Percentiles rank a stretch among this genome's conserved stretches.
Conservation (phyloP, 2,888 invertebrate genomes). For the Lithosia quadra region DNA sequence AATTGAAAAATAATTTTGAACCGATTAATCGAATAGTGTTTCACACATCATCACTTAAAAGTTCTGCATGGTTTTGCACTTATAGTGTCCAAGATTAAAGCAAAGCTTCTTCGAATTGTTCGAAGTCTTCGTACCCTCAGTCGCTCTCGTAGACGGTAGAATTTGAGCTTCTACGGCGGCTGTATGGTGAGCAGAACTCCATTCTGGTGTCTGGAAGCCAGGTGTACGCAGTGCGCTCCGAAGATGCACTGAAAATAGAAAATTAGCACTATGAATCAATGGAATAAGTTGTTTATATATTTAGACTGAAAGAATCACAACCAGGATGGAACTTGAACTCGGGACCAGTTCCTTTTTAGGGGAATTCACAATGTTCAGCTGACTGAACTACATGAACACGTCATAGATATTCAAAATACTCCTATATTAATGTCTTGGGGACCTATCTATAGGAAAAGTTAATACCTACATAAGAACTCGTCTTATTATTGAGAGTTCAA, state of each 20-base stretch:
- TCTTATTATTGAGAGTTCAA: too few relatives aligned
- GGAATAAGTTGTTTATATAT: neutral
- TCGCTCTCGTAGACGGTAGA: constrained; percentile 84
- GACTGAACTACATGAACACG: too few relatives aligned
- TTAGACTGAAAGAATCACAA: neutral
- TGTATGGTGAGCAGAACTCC: constrained; percentile 80
- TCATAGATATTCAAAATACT: too few relatives aligned
- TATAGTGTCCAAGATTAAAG: constrained; percentile 69
- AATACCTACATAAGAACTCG: too few relatives aligned
- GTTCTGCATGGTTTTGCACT: constrained; percentile 50
- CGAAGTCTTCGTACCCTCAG: constrained; percentile 80
- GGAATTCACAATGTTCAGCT: too few relatives aligned
- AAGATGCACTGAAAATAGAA: constrained; percentile 79
- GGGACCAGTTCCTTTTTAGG: too few relatives aligned
- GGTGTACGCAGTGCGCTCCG: constrained; percentile 86
- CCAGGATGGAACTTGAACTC: neutral
- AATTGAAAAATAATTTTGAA: constrained; percentile 27
- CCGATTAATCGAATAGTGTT: constrained; percentile 32
- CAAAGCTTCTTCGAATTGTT: constrained; percentile 80
- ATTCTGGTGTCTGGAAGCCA: constrained; percentile 84
- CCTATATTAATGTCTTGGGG: too few relatives aligned
- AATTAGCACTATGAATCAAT: constrained; percentile 19
- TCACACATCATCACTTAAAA: constrained; percentile 44
- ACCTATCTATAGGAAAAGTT: too few relatives aligned
- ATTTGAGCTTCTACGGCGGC: constrained; percentile 79